A percentile compares a stretch with the other conserved stretches of the same genome.
phyloP scores from a whole-genome alignment of 1,140 invertebrate genomes.

The Marisa cornuarietis region DNA sequence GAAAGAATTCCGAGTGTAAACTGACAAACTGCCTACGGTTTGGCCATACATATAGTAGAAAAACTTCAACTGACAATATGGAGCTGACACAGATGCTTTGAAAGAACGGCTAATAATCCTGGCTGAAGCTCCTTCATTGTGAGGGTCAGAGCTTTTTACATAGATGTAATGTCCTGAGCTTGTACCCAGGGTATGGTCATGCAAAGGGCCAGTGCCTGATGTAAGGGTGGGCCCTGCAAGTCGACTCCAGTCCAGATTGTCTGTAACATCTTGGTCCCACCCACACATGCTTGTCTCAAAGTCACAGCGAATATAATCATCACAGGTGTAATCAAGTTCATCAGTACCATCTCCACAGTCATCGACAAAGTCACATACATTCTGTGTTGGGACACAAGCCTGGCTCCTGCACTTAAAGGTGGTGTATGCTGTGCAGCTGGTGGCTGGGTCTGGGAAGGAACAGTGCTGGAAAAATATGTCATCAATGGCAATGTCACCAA shows the following conservation, averaged over 20 bases:
- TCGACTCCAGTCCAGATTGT: conserved; percentile 57
- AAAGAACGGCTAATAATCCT: conserved; percentile 68
- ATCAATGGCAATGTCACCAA: conserved; percentile 81
- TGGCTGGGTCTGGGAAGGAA: conserved; percentile 41
- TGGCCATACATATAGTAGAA: conserved; percentile 82
- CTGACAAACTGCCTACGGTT: conserved; percentile 49
- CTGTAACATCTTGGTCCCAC: conserved; percentile 52
- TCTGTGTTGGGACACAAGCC: conserved; percentile 22
- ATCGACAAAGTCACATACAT: conserved; percentile 60
- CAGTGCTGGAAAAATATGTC: conserved; percentile 72
- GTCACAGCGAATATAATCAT: conserved; percentile 12
- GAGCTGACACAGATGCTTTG: conserved; percentile 25
- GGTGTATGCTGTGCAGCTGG: conserved; percentile 37
- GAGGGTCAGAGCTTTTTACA: conserved; percentile 76
- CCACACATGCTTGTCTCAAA: conserved; percentile 58
- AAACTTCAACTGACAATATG: conserved; percentile 67
- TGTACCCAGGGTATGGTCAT: conserved; percentile 58
- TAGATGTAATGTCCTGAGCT: conserved; percentile 79
- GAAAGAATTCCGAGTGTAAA: conserved; percentile 43
- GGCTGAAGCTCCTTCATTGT: conserved; percentile 75
- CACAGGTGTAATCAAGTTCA: conserved; percentile 36
- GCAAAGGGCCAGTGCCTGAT: conserved; percentile 47
- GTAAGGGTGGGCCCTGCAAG: conserved; percentile 45
- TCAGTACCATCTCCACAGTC: conserved; percentile 65
- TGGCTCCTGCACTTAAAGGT: conserved; percentile 43